Conservation (phyloP, 2,888 invertebrate genomes). For the Tenodera sinensis region DNA sequence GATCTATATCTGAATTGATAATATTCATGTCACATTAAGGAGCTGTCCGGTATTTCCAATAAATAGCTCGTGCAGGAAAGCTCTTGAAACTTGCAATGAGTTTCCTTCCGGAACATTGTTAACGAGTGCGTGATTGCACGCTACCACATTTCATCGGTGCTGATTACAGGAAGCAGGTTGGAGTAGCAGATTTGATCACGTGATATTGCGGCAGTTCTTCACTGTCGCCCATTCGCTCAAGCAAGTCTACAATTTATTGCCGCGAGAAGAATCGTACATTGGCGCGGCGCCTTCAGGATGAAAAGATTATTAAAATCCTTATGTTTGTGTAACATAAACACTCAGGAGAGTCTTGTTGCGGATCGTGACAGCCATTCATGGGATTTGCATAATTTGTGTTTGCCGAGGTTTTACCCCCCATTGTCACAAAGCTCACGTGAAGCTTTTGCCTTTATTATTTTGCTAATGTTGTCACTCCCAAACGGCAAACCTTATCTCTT, state of each 20-base stretch:
- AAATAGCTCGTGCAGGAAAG: too few species aligned
- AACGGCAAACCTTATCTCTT: neutral
- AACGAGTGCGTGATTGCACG: neutral
- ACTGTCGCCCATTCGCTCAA: neutral
- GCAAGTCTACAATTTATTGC: neutral
- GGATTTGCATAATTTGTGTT: neutral
- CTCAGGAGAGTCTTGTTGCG: neutral
- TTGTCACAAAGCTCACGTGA: neutral
- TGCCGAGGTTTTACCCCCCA: neutral
- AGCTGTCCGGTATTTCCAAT: too few species aligned
- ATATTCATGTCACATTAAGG: too few species aligned
- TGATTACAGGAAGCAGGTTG: neutral
- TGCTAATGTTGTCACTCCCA: neutral
- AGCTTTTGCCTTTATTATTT: neutral
- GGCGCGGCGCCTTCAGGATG: neutral
- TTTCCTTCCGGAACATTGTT: too few species aligned
- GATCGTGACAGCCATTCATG: neutral
- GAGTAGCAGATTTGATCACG: neutral
- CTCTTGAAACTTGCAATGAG: too few species aligned
- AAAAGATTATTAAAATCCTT: neutral
- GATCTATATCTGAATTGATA: too few species aligned
- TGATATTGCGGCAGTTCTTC: neutral
- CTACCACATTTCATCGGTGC: neutral
- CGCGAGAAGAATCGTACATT: neutral
- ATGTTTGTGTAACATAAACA: neutral